Evolutionary conservation across 1,140 invertebrate genomes (phyloP).

Genomic region (Eueides isabella): DNA sequence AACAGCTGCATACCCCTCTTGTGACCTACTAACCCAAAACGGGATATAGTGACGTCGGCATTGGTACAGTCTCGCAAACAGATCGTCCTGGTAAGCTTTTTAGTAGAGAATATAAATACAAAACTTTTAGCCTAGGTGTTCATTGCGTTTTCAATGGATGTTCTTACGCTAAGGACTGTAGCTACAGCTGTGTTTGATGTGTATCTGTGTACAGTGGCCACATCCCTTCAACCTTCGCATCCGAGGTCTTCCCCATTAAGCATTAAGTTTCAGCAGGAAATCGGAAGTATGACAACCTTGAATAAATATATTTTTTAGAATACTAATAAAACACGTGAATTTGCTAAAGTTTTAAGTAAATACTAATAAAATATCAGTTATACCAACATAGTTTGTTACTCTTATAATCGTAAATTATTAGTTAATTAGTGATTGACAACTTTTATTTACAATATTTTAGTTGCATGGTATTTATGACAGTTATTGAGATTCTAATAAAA

Average conservation of each 20-base stretch:
- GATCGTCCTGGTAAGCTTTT: constrained; percentile 14
- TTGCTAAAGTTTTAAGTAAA: too few species aligned
- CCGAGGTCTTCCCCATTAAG: constrained; percentile 22
- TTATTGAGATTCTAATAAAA: background rate
- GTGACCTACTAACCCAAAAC: constrained; percentile 79
- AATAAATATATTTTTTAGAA: constrained; percentile 8
- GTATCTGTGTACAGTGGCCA: constrained; percentile 43
- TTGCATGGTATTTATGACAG: background rate
- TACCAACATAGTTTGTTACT: too few species aligned
- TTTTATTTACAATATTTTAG: background rate
- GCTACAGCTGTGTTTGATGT: constrained; percentile 42
- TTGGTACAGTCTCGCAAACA: constrained; percentile 56
- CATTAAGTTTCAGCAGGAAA: constrained; percentile 14
- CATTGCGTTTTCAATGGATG: constrained; percentile 70
- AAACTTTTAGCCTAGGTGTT: constrained; percentile 42
- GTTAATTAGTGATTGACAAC: too few species aligned
- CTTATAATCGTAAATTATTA: too few species aligned
- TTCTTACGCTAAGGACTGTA: constrained; percentile 47
- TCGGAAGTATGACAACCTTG: constrained; percentile 26
- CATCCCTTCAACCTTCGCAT: constrained; percentile 35
- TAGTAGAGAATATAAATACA: constrained; percentile 22
- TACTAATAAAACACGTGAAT: background rate
- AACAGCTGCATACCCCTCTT: constrained; percentile 64
- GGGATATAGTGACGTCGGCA: constrained; percentile 70
- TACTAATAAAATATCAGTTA: too few species aligned